Evolutionary conservation across 1,140 invertebrate species (phyloP), one percentile per base, ranked within the genome.

Genomic region (Bombus superbus): DNA sequence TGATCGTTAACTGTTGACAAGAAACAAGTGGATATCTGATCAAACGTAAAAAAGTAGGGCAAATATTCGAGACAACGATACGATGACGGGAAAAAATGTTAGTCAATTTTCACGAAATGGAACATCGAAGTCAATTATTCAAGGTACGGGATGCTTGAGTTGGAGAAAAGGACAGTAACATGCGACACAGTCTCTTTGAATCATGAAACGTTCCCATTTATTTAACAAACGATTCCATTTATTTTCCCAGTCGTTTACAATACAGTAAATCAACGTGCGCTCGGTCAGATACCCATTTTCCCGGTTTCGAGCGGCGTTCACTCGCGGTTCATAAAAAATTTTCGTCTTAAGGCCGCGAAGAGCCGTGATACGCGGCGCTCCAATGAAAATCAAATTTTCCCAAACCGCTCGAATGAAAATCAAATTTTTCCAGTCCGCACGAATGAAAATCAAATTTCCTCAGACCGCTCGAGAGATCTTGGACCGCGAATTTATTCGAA

Each of bases 271-370:
- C 57, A 42, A 78, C 18, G 18, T 8, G 38, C 38, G 13, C 15
- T 71, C 57, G 13, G 25, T 73, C 83, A 73, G 40, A 84, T 84
- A 84, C 68, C 68, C 83, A 85, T 80, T 85, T 80, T 25, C 66
- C 74, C 28, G 10, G 44, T 64, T n/a, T 22, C n/a, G 25, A 32
- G 28, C 42, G 18, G 4, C 22, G 8, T 18, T 59, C 35, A 44
- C 38, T 6, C 68, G 25, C 18, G 35, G 3, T 47, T 62, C 22
- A n/a, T 75, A 75, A 42, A 47, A 64, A 47, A 82, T 74, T 64
- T 62, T 22, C 40, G 15, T 18, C 44, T 25, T 18, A 42, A 73
- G 57, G 8, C 44, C 1, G 3, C 40, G 57, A 25, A n/a, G 15
- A 40, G 22, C 9, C 44, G 32, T 3, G n/a, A 40, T 25, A n/a